phyloP scores from a whole-genome alignment of 2,113 vertebrate species.

The Pongo pygmaeus region DNA sequence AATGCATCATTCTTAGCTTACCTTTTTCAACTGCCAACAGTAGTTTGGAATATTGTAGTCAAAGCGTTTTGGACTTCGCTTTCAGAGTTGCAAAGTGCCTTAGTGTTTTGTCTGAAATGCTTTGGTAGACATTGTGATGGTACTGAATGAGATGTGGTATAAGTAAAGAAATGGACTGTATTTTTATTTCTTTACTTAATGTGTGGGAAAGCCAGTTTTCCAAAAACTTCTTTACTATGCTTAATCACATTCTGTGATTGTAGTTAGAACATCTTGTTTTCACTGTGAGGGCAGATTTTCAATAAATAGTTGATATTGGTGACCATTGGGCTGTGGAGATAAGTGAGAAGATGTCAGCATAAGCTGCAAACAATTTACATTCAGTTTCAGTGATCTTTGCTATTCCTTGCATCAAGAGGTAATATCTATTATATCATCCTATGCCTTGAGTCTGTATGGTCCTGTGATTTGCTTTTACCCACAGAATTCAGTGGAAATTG shows the following conservation, averaged over 20 bases:
- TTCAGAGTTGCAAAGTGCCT: neutral
- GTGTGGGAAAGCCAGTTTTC: slow-evolving; percentile 24
- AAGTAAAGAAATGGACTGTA: neutral
- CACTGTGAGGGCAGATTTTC: neutral
- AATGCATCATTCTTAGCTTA: slow-evolving; percentile 25
- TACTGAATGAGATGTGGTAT: neutral
- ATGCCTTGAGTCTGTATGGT: neutral
- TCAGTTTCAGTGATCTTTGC: slow-evolving; percentile 14
- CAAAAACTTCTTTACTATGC: neutral
- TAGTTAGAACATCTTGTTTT: slow-evolving; percentile 44
- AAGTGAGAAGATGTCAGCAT: neutral
- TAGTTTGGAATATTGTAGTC: slow-evolving; percentile 16
- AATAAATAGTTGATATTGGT: neutral
- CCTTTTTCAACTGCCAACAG: neutral
- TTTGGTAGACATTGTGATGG: neutral
- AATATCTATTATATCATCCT: neutral
- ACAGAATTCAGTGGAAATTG: neutral
- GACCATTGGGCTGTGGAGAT: neutral
- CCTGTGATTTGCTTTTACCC: neutral
- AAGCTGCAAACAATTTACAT: neutral
- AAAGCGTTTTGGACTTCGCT: slow-evolving; percentile 14
- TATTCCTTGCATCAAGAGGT: neutral
- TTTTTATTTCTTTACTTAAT: neutral
- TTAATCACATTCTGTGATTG: neutral
- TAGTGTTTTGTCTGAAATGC: slow-evolving; percentile 6